Conservation (phyloP, 2,113 vertebrate genomes). For the Holacanthus passer region DNA sequence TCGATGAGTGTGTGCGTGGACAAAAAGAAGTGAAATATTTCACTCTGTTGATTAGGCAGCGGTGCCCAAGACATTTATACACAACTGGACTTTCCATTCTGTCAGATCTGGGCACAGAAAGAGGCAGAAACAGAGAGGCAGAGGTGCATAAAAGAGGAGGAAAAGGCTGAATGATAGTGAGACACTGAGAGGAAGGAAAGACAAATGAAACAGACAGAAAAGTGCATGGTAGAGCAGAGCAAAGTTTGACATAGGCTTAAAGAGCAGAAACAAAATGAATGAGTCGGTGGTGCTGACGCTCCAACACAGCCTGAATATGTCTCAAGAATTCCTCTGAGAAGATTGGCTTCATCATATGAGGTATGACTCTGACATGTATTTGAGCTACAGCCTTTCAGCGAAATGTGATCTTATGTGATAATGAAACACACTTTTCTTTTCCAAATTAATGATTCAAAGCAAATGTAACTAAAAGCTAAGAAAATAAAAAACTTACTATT, state of each 20-base stretch:
- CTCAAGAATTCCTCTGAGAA: not conserved
- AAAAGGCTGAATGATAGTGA: slow-evolving; percentile 9
- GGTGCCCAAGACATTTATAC: slow-evolving; percentile 55
- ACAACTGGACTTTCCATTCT: slow-evolving; percentile 64
- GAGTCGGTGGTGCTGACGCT: not conserved
- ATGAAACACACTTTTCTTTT: not conserved
- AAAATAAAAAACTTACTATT: not conserved
- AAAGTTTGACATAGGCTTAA: not conserved
- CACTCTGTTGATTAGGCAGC: slow-evolving; percentile 65
- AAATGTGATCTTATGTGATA: not conserved
- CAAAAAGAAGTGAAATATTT: slow-evolving; percentile 38
- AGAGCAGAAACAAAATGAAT: not conserved
- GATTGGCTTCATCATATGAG: not conserved
- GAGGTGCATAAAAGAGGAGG: not conserved
- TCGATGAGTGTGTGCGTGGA: slow-evolving; percentile 18
- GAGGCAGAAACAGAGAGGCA: slow-evolving; percentile 15
- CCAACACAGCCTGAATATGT: not conserved
- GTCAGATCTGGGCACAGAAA: slow-evolving; percentile 53
- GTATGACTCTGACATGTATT: not conserved
- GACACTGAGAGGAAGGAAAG: slow-evolving; percentile 14
- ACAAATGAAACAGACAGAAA: not conserved
- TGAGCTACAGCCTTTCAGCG: not conserved
- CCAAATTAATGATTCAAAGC: not conserved
- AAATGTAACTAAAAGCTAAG: not conserved
- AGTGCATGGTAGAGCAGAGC: not conserved